Evolutionary conservation across 2,888 invertebrate genomes (phyloP), one percentile per base, ranked within the genome.

Genomic region (Lagria hirta): DNA sequence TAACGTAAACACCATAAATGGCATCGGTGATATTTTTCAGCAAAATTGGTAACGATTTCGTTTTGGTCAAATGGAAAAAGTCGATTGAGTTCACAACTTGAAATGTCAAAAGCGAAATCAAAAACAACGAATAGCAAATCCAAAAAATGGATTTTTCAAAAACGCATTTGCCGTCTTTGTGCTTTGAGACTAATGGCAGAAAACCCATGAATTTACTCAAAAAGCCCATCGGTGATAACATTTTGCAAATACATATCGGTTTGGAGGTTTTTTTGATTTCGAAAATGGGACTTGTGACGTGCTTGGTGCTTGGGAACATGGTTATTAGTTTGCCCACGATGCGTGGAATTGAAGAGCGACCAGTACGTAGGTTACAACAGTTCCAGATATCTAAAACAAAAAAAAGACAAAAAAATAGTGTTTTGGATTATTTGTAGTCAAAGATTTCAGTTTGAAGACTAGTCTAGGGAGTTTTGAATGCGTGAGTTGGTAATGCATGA

Each of bases 1-100:
- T 38, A 12, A 66, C 52, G 40, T 65, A 69, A 11, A 63, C 27
- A 1, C 57, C 51, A 46, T 68, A 68, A 4, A 65, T 49, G 4
- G 65, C 57, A 38, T 66, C 65, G 2, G 63, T 68, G 21, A 70
- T 54, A 15, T 58, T 56, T 8, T 57, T 60, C 6, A 70, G 35
- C 8, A 69, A 42, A 15, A 57, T 52, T 4, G 66, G 65, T n/a
- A 70, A 43, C 1, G 64, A 58, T 49, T 64, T 65, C 6, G 51
- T 46, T 2, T 47, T 28, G 7, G 45, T 23, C 6, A 61, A 26
- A 21, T 58, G 43, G 1, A 55, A n/a, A 22, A 64, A 47, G 38
- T 66, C 60, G 2, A 63, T 58, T 2, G 60, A 55, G n/a, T 42
- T 43, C 13, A 55, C 13, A 1, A 65, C 28, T 49, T 64, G 58